Base-by-base conservation (phyloP, 2,888 invertebrate species). In the Leucoptera coffeella region DNA sequence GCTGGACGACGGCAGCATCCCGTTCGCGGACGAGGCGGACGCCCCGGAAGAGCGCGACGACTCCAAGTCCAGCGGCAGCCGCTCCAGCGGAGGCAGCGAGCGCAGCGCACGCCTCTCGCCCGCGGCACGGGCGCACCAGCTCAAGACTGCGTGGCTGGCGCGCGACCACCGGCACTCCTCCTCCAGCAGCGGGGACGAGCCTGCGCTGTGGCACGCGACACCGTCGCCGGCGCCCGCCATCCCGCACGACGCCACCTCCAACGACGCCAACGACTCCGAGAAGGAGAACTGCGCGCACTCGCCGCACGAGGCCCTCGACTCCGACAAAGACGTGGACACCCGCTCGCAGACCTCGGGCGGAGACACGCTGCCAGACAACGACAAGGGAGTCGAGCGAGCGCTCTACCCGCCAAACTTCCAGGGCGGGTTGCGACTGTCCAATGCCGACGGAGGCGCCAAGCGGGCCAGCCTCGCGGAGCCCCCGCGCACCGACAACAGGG, bases 301-400 rank as follows among this genome's bases (percentile, higher is more conserved):
- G 25, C 23, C 32, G 30, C 38, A 38, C 37, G 35, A 35, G 21
- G 30, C 29, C 17, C 29, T 83, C 52, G 83, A 85, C 67, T 83
- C 82, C 29, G 86, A 87, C 52, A 82, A 82, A 53, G 86, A 86
- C 58, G 77, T 83, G 35, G 83, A 81, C 48, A 84, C 83, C 47
- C 74, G 82, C 38, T 74, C 83, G 22, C 82, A 82, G 50, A 60
- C 56, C 32, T 50, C 51, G 31, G 39, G 43, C 39, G 43, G 38
- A 30, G 51, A 44, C 30, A 35, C 47, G 29, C 34, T 49, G 33
- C 71, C 71, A 29, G 67, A 72, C 41, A 67, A 72, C 45, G 72
- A 72, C 41, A 41, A 43, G 37, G 31, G 39, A 22, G 26, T 39
- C 24, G 42, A 42, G 33, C 42, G 47, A 36, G 38, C 36, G 30